Percentiles rank a stretch among this genome's conserved stretches.
These are phyloP conservation scores for Mirza zaza DNA, from an alignment of 2,113 vertebrate species.

Conservation along the genomic window DNA sequence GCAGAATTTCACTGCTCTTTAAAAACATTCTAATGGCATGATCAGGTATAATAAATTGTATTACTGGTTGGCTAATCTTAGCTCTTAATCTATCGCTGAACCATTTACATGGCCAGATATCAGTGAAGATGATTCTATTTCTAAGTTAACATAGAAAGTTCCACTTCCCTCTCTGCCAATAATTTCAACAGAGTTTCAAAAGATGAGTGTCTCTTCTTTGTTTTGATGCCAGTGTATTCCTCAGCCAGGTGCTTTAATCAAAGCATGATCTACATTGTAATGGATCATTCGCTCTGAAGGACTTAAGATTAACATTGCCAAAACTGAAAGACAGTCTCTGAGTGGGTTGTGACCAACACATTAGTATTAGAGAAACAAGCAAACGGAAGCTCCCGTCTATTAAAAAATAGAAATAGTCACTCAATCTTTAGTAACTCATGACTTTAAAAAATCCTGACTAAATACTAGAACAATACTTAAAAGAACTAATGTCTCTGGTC, in stretches of 20 bases:
- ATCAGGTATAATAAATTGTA: neutral
- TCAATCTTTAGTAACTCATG: neutral
- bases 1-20: neutral
- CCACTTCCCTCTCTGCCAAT: neutral
- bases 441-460: neutral
- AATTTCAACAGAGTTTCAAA: neutral
- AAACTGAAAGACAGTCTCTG: neutral
- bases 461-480: neutral
- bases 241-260: neutral
- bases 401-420: neutral
- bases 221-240: neutral
- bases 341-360: neutral
- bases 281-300: slow-evolving; percentile 31
- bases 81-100: too few species aligned
- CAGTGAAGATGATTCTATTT: neutral
- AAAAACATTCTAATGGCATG: neutral
- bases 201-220: neutral
- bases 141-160: neutral
- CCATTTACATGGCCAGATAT: neutral
- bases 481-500: neutral
- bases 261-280: neutral
- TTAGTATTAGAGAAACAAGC: neutral
- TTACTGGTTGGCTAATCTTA: neutral
- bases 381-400: neutral
- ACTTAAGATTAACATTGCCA: neutral